A percentile compares a stretch with the other conserved stretches of the same genome.
phyloP scores from a whole-genome alignment of 2,113 vertebrate genomes.

The Hippopotamus amphibius region DNA sequence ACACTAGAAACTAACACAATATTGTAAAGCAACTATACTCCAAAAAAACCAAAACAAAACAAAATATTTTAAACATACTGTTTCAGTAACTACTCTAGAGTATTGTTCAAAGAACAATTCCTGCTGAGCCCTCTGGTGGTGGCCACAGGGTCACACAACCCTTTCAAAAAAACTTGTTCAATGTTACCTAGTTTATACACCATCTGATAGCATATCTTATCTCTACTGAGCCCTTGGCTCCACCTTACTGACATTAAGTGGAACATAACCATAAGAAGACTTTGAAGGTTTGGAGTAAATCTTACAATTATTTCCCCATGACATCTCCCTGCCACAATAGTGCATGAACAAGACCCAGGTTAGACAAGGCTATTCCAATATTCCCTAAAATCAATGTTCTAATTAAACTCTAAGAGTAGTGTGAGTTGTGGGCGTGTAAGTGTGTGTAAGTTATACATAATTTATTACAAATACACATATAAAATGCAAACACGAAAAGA shows the following conservation, averaged over 20 bases:
- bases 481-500: no score
- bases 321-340: background rate
- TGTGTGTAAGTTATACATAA: background rate
- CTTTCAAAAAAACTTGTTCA: background rate
- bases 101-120: background rate
- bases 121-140: constrained; percentile 55
- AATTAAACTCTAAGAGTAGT: background rate
- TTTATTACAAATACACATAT: background rate
- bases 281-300: background rate
- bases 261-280: background rate
- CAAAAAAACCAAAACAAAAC: no score
- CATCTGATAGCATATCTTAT: background rate
- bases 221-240: background rate
- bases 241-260: background rate
- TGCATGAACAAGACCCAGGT: background rate
- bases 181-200: background rate
- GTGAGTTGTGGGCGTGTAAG: rapidly evolving
- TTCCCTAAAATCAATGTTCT: background rate
- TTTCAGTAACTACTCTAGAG: background rate
- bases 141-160: background rate
- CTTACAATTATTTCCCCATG: background rate
- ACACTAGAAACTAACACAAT: no score
- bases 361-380: background rate
- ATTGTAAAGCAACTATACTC: no score
- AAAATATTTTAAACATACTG: background rate